phyloP scores from a whole-genome alignment of 2,113 vertebrate species.

The Dipodomys merriami region DNA sequence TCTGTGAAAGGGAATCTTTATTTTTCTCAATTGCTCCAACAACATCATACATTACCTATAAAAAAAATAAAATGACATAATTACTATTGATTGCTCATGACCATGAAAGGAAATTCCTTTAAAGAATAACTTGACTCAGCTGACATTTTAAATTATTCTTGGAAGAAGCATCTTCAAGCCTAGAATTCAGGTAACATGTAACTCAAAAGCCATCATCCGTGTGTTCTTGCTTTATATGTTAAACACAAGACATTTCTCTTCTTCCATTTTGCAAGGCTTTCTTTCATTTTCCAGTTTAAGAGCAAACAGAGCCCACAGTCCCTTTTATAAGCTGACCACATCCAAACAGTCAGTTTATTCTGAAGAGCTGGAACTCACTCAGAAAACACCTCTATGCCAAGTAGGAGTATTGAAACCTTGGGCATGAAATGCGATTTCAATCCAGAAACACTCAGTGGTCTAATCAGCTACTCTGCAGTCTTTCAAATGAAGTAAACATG shows the following conservation, averaged over 20 bases:
- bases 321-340: not conserved
- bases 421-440: not conserved
- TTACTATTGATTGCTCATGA: conserved; percentile 74
- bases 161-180: not conserved
- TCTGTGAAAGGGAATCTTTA: conserved; percentile 96
- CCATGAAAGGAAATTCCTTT: conserved; percentile 17
- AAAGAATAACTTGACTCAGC: not conserved
- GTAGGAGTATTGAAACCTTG: not conserved
- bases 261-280: not conserved
- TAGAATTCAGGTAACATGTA: rapidly evolving
- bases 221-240: not conserved
- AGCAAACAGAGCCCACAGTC: not conserved
- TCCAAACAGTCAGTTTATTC: not conserved
- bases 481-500: not conserved
- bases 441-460: not conserved
- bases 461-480: not conserved
- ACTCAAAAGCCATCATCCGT: not conserved
- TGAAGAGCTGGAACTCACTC: not conserved
- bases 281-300: not conserved
- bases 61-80: conserved; percentile 74
- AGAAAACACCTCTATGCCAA: not conserved
- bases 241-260: not conserved
- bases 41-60: conserved; percentile 94
- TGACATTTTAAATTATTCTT: conserved; percentile 14
- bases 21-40: conserved; percentile 93